Conservation (phyloP, 2,113 vertebrate species). For the Sterrhoptilus dennistouni region DNA sequence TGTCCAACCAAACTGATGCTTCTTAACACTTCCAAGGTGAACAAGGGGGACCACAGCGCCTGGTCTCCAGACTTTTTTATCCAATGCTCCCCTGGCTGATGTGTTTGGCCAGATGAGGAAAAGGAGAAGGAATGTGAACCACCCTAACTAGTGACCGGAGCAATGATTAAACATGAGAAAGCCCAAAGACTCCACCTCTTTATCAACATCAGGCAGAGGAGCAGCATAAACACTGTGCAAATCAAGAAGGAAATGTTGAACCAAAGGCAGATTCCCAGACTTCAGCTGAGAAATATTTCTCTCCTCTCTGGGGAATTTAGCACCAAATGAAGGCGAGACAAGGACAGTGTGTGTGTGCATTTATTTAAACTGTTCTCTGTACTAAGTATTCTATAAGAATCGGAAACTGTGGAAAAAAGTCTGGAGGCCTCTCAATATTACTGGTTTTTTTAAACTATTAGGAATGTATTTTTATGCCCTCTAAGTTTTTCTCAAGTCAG, state of each 20-base stretch:
- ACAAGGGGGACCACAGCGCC: neutral
- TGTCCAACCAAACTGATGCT: neutral
- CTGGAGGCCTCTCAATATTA: neutral
- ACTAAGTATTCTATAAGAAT: neutral
- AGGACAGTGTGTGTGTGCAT: neutral
- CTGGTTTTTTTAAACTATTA: neutral
- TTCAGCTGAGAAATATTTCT: neutral
- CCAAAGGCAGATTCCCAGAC: neutral
- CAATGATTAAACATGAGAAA: neutral
- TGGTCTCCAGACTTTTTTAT: neutral
- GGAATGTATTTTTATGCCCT: neutral
- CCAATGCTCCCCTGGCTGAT: fast-evolving
- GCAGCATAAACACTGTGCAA: neutral
- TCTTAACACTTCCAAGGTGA: neutral
- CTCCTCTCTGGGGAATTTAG: neutral
- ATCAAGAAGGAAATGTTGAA: neutral
- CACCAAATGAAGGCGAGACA: neutral
- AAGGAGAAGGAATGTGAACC: neutral
- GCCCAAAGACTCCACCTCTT: neutral
- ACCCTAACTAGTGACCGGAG: neutral
- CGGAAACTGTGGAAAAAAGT: neutral
- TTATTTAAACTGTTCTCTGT: neutral
- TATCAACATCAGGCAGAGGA: neutral
- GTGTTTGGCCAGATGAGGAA: neutral
- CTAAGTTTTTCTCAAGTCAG: neutral